Percentiles rank a stretch among this genome's conserved stretches.
phyloP scores from a whole-genome alignment of 1,140 invertebrate genomes.

The Drosophila nasuta region DNA sequence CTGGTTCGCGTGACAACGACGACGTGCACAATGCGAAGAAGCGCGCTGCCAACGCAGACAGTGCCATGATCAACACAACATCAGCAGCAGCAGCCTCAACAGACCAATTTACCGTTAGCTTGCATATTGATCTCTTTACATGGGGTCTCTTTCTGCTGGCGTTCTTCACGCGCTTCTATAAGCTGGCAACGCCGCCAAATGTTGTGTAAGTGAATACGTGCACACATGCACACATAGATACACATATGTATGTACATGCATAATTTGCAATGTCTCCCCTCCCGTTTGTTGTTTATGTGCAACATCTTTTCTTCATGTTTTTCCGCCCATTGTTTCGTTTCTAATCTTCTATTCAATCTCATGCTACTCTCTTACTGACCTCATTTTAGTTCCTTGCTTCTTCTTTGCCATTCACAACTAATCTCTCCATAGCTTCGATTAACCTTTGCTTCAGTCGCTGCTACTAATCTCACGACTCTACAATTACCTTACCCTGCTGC shows the following conservation, averaged over 20 bases:
- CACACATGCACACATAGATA: neutral
- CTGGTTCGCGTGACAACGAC: constrained; percentile 38
- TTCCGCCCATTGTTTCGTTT: constrained; percentile 20
- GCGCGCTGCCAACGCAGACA: constrained; percentile 11
- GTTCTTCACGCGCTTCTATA: constrained; percentile 92
- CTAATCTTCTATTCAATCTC: constrained; percentile 5
- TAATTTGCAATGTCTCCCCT: constrained; percentile 11
- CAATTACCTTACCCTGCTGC: neutral
- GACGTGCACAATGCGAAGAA: constrained; percentile 16
- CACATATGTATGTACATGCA: neutral
- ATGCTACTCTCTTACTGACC: neutral
- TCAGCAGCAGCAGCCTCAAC: constrained; percentile 21
- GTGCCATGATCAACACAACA: constrained; percentile 21
- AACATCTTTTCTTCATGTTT: constrained; percentile 8
- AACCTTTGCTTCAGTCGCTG: neutral
- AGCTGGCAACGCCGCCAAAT: constrained; percentile 92
- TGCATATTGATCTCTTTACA: constrained; percentile 92
- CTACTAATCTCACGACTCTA: neutral
- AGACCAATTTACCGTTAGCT: constrained; percentile 86
- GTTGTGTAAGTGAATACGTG: constrained; percentile 92
- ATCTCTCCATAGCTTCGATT: constrained; percentile 2
- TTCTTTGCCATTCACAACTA: neutral
- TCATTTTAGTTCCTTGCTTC: constrained; percentile 3
- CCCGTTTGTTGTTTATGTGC: constrained; percentile 1
- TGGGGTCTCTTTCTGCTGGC: constrained; percentile 89